These are phyloP conservation scores for Cossypha dichroa DNA, from an alignment of 2,797 vertebrate species.

Conservation along the genomic window DNA sequence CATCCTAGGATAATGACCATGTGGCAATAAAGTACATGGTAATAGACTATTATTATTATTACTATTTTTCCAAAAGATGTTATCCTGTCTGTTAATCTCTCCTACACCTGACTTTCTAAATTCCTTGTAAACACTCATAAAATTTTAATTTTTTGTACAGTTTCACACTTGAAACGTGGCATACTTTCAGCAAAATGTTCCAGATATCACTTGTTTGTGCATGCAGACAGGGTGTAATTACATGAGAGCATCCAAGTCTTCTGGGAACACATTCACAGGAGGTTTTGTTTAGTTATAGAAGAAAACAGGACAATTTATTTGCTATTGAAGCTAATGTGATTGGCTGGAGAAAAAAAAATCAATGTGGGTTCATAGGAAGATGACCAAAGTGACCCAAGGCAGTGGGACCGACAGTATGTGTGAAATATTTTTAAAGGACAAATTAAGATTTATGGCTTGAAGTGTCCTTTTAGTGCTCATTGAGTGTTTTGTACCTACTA, in stretches of 20 bases:
- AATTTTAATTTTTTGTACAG: background rate
- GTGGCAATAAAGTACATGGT: background rate
- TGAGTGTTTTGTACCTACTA: background rate
- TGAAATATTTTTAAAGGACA: slow-evolving; percentile 41
- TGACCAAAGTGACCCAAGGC: slow-evolving; percentile 48
- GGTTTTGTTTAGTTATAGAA: slow-evolving; percentile 11
- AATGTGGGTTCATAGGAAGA: slow-evolving; percentile 43
- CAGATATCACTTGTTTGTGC: slow-evolving; percentile 11
- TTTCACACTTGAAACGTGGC: background rate
- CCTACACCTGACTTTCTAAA: background rate
- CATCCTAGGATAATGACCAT: background rate
- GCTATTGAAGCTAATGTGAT: slow-evolving; percentile 21
- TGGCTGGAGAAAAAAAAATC: slow-evolving; percentile 38
- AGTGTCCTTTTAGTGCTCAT: background rate
- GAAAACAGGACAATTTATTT: slow-evolving; percentile 19
- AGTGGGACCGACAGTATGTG: background rate
- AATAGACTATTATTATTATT: background rate
- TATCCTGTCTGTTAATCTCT: background rate
- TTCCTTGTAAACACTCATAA: background rate
- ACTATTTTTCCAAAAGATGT: background rate
- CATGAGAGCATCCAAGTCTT: slow-evolving; percentile 10
- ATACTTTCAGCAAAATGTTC: slow-evolving; percentile 34
- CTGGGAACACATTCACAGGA: slow-evolving; percentile 9
- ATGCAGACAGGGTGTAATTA: slow-evolving; percentile 40
- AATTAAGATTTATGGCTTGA: slow-evolving; percentile 57